These are phyloP conservation scores for Callyntrura guangdongensis DNA, from an alignment of 2,888 invertebrate species.

Conservation along the genomic window DNA sequence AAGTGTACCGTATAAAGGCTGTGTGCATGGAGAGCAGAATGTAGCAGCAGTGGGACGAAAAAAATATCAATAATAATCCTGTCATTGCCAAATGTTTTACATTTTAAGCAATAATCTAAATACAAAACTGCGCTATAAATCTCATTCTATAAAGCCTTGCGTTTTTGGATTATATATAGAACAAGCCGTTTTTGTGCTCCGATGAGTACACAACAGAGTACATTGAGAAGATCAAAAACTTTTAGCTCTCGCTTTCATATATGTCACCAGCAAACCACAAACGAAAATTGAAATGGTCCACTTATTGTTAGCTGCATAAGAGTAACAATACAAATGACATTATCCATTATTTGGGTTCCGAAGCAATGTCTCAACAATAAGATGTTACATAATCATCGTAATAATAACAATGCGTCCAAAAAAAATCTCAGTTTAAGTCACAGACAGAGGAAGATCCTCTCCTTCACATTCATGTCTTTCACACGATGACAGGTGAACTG, in stretches of 20 bases:
- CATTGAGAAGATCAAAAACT: slow-evolving; percentile 74
- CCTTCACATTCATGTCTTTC: slow-evolving; percentile 68
- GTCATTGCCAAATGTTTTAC: slow-evolving; percentile 77
- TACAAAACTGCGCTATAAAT: slow-evolving; percentile 61
- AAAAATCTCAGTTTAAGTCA: slow-evolving; percentile 64
- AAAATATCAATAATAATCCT: slow-evolving; percentile 77
- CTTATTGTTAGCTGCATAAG: slow-evolving; percentile 70
- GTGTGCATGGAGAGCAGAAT: slow-evolving; percentile 40
- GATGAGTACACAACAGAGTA: slow-evolving; percentile 52
- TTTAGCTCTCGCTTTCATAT: slow-evolving; percentile 74
- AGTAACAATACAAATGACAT: slow-evolving; percentile 78
- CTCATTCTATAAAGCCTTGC: slow-evolving; percentile 23
- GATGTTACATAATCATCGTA: slow-evolving; percentile 73
- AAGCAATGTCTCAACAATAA: slow-evolving; percentile 73
- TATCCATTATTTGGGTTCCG: slow-evolving; percentile 77
- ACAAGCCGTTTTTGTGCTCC: slow-evolving; percentile 64
- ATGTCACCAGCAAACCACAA: slow-evolving; percentile 79
- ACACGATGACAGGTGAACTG: slow-evolving; percentile 77
- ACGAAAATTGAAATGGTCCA: slow-evolving; percentile 76
- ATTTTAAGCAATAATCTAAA: slow-evolving; percentile 69
- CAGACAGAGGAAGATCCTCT: slow-evolving; percentile 72
- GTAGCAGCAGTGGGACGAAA: slow-evolving; percentile 46
- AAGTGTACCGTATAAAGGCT: not conserved
- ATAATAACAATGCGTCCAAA: slow-evolving; percentile 50
- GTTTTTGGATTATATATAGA: slow-evolving; percentile 36